A percentile compares a stretch with the other conserved stretches of the same genome.
Evolutionary conservation across 2,888 invertebrate genomes (phyloP).

Genomic region (Lamellibrachia columna): DNA sequence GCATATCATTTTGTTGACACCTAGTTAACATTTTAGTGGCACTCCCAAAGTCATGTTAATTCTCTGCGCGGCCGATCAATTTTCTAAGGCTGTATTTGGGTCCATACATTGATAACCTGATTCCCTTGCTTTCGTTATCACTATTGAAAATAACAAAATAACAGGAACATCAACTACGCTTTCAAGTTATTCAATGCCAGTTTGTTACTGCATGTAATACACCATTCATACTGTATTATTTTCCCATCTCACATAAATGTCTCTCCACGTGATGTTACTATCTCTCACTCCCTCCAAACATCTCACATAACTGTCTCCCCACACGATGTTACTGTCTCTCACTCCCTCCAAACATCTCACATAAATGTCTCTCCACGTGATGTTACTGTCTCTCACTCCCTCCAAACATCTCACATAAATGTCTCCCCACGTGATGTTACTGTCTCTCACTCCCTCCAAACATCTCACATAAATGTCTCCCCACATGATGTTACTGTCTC

Average conservation of each 20-base stretch:
- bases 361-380: neutral
- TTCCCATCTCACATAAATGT: neutral
- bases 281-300: neutral
- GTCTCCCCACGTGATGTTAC: neutral
- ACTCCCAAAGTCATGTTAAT: too few relatives aligned
- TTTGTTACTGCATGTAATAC: neutral
- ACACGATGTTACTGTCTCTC: neutral
- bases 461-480: conserved; percentile 37
- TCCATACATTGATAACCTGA: neutral
- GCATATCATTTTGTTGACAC: too few relatives aligned
- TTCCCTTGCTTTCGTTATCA: neutral
- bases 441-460: neutral
- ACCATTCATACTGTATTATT: neutral
- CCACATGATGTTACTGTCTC: neutral
- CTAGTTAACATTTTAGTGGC: too few relatives aligned
- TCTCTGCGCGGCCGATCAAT: too few relatives aligned
- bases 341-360: neutral
- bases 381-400: neutral
- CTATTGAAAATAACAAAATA: neutral
- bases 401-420: neutral
- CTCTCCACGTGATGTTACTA: neutral
- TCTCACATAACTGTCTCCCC: conserved; percentile 37
- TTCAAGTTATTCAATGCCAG: neutral
- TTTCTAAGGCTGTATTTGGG: too few relatives aligned
- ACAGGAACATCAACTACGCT: neutral